Base-by-base conservation (phyloP, 1,140 invertebrate genomes). In the Cherax destructor region DNA sequence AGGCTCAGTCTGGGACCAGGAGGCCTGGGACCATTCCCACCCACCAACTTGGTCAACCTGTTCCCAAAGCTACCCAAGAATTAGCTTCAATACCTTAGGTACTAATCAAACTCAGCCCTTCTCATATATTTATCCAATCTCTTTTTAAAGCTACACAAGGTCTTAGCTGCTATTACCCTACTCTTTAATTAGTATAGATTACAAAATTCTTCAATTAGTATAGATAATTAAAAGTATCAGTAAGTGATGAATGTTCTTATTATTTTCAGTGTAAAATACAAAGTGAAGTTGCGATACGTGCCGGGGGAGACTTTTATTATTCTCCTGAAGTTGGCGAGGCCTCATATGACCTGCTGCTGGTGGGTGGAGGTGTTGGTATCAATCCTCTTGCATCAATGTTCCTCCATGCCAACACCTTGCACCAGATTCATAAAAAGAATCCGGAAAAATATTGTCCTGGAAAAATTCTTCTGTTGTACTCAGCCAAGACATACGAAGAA, bases 341-440 rank as follows among this genome's bases (percentile, higher is more conserved):
- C 0, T 65, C 88, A 6, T 47, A 49, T 24, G 81, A 83, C 81
- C 83, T 90, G 9, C 88, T 90, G 5, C 56, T 84, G 10, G 74
- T 91, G 21, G 89, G 50, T n/a, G 83, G 89, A 5, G 89, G 89
- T 6, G 89, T 91, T 5, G 89, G 89, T 16, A 18, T 91, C 18
- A 91, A 91, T 69, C 89, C 83, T 18, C 76, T 91, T 81, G 89
- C 76, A 52, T 91, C 89, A 13, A 91, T 91, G 61, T 79, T 85
- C 41, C 47, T 85, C 18, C 81, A 91, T 18, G 83, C 83, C 7
- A 56, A 24, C 16, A 24, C 18, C 10, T n/a, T 90, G 10, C 81
- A 90, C 52, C 59, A 61, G 11, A n/a, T 78, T 30, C 24, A 84
- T 47, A 24, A 56, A 78, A n/a, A 78, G 24, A 78, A 61, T 13